Percentiles rank a stretch among this genome's conserved stretches.
Evolutionary conservation across 64 coral and sea anemone genomes (phyloP).

Genomic region (Catalaphyllia jardinei): DNA sequence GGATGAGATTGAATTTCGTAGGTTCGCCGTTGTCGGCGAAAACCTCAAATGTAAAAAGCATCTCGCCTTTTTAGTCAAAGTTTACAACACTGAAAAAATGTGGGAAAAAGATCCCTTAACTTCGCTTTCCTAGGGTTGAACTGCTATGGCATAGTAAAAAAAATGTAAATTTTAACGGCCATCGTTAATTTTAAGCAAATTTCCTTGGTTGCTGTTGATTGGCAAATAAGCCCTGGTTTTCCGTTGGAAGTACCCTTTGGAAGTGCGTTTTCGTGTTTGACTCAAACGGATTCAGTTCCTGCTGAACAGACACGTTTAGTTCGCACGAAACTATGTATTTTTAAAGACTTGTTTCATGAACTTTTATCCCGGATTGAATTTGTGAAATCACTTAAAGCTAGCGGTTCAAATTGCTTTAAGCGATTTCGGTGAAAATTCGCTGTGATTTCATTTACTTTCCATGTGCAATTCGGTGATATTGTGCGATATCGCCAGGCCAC

Average conservation of each 20-base stretch:
- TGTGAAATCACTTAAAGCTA: slow-evolving; percentile 8
- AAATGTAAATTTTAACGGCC: slow-evolving; percentile 22
- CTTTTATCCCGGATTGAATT: slow-evolving; percentile 14
- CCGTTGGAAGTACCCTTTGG: neutral
- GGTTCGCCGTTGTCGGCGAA: neutral
- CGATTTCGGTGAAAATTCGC: neutral
- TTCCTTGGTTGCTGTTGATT: slow-evolving; percentile 8
- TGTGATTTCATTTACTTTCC: neutral
- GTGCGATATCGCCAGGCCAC: neutral
- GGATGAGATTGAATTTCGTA: neutral
- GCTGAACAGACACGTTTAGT: slow-evolving; percentile 1
- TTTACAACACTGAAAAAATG: neutral
- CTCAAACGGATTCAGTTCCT: slow-evolving; percentile 2
- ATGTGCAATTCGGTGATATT: neutral
- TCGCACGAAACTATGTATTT: slow-evolving; percentile 11
- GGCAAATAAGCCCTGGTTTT: neutral
- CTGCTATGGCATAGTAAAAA: neutral
- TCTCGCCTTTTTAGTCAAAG: neutral
- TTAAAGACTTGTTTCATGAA: slow-evolving; percentile 1
- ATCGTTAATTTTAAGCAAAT: slow-evolving; percentile 5
- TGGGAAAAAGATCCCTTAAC: slow-evolving; percentile 3
- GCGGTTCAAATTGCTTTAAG: slow-evolving; percentile 1
- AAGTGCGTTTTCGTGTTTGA: slow-evolving; percentile 14
- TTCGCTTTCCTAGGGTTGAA: neutral
- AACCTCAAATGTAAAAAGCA: neutral